phyloP scores from a whole-genome alignment of 2,113 vertebrate species.

The Otus sunia region DNA sequence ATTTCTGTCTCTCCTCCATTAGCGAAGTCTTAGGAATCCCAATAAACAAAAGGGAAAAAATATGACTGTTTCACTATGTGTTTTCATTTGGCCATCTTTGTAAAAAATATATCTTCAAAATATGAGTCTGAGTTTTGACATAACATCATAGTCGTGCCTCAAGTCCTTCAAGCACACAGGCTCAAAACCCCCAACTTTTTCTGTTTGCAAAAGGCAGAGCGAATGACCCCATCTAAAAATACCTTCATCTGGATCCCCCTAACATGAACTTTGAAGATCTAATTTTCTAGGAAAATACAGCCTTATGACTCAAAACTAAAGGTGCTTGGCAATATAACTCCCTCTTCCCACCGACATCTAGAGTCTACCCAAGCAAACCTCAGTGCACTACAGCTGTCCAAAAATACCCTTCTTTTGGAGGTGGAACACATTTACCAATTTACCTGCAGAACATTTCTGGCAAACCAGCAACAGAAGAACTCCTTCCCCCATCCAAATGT shows the following conservation, averaged over 20 bases:
- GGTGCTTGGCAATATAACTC: background rate
- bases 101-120: background rate
- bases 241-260: background rate
- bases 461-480: background rate
- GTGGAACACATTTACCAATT: background rate
- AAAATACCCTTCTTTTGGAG: background rate
- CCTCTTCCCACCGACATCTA: background rate
- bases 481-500: background rate
- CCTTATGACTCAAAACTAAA: background rate
- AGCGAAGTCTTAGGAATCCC: background rate
- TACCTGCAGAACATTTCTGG: background rate
- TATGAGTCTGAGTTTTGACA: background rate
- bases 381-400: background rate
- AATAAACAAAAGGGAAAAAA: background rate
- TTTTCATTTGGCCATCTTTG: background rate
- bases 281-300: background rate
- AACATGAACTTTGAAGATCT: background rate
- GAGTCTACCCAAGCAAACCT: background rate
- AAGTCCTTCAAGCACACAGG: background rate
- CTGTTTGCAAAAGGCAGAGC: background rate
- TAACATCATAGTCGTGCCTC: background rate
- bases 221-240: background rate
- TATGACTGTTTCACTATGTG: fast-evolving
- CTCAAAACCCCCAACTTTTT: background rate
- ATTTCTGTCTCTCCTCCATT: background rate